These are phyloP conservation scores for Synergus japonicus DNA, from an alignment of 2,888 invertebrate species.

Conservation along the genomic window DNA sequence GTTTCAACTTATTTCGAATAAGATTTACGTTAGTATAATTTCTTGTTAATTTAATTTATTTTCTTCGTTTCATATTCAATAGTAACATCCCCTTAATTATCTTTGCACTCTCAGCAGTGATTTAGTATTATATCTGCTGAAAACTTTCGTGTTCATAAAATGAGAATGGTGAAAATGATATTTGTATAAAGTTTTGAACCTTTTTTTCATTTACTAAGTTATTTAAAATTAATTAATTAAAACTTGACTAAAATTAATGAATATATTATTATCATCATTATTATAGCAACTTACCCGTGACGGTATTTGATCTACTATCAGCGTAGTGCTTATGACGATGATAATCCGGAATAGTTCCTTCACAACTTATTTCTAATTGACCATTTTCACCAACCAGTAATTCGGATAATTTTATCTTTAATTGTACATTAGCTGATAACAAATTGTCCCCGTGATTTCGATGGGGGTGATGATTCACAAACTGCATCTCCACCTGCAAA, in stretches of 20 bases:
- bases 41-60: no score
- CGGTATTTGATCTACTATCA: slow-evolving; percentile 85
- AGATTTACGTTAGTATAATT: no score
- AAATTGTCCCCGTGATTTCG: slow-evolving; percentile 62
- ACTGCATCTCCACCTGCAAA: slow-evolving; percentile 67
- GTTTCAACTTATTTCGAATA: no score
- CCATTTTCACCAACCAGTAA: slow-evolving; percentile 85
- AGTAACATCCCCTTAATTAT: no score
- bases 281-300: slow-evolving; percentile 80
- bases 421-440: slow-evolving; percentile 82
- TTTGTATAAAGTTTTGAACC: no score
- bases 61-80: no score
- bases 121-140: no score
- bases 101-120: no score
- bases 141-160: no score
- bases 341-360: slow-evolving; percentile 88
- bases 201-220: no score
- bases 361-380: slow-evolving; percentile 85
- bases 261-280: not conserved
- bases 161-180: no score
- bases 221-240: not conserved
- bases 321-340: slow-evolving; percentile 86
- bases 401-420: slow-evolving; percentile 86
- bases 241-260: not conserved
- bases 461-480: slow-evolving; percentile 68